Percentiles rank a stretch among this genome's conserved stretches.
Evolutionary conservation across 2,113 vertebrate genomes (phyloP).

Genomic region (Pavo muticus): DNA sequence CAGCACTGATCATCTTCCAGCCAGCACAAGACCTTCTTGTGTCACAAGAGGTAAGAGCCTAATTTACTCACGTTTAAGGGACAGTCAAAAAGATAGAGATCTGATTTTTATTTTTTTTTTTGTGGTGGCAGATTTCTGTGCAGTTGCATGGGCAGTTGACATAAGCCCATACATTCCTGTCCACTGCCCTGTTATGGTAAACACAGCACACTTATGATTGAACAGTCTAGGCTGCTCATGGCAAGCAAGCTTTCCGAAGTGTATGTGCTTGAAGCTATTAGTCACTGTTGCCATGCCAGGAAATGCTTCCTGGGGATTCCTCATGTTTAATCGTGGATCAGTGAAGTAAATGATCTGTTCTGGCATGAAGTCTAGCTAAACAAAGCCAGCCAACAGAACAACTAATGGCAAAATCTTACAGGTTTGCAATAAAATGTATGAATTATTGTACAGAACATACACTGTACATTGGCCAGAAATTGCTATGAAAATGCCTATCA

Average conservation of each 20-base stretch:
- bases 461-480: background rate
- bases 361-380: background rate
- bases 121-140: background rate
- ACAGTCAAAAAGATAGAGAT: background rate
- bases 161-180: background rate
- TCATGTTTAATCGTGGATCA: slow-evolving; percentile 36
- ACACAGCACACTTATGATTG: background rate
- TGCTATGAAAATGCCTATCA: background rate
- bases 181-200: background rate
- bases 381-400: background rate
- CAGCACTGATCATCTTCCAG: slow-evolving; percentile 13
- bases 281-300: background rate
- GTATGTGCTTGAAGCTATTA: background rate
- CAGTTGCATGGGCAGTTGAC: background rate
- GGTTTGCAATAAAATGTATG: background rate
- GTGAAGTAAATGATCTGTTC: slow-evolving; percentile 4
- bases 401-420: background rate
- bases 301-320: slow-evolving; percentile 36
- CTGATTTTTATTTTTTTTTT: background rate
- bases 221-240: background rate
- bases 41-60: slow-evolving; percentile 74
- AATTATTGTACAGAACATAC: background rate
- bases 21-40: slow-evolving; percentile 50
- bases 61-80: background rate
- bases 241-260: background rate